Evolutionary conservation across 2,797 vertebrate species (phyloP).

Genomic region (Sparus aurata): DNA sequence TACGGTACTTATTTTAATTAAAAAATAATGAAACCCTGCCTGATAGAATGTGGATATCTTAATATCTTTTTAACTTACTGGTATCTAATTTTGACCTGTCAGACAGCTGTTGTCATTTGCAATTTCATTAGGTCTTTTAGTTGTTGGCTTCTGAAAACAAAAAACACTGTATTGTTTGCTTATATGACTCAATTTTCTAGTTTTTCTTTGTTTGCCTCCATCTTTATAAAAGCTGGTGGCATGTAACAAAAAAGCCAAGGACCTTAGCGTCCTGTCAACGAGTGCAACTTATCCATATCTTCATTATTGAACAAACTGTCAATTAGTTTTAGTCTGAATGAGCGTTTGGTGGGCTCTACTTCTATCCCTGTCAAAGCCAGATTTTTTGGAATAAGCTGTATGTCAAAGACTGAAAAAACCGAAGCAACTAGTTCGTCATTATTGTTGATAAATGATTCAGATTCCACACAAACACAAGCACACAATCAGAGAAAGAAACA

Average conservation of each 20-base stretch:
- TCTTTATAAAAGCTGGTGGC: not conserved
- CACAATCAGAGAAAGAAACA: slow-evolving; percentile 22
- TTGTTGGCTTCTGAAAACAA: not conserved
- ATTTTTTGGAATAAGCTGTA: too few species aligned
- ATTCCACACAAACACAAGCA: slow-evolving; percentile 26
- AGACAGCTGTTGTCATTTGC: too few species aligned
- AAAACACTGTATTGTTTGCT: not conserved
- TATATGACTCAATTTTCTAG: not conserved
- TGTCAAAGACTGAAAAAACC: not conserved
- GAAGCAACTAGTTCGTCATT: not conserved
- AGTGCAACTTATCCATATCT: not conserved
- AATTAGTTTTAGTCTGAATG: not conserved
- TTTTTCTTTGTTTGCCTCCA: not conserved
- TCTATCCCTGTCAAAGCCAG: not conserved
- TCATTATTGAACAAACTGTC: not conserved
- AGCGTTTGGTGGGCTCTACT: not conserved
- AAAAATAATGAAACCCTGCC: not conserved
- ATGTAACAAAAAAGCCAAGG: not conserved
- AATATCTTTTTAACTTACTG: not conserved
- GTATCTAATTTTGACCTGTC: not conserved
- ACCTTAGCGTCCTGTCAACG: too few species aligned
- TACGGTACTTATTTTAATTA: not conserved
- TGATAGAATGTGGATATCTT: not conserved
- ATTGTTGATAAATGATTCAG: slow-evolving; percentile 11
- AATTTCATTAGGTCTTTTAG: not conserved